phyloP scores from a whole-genome alignment of 2,888 invertebrate species.

The Macrophya alboannulata region DNA sequence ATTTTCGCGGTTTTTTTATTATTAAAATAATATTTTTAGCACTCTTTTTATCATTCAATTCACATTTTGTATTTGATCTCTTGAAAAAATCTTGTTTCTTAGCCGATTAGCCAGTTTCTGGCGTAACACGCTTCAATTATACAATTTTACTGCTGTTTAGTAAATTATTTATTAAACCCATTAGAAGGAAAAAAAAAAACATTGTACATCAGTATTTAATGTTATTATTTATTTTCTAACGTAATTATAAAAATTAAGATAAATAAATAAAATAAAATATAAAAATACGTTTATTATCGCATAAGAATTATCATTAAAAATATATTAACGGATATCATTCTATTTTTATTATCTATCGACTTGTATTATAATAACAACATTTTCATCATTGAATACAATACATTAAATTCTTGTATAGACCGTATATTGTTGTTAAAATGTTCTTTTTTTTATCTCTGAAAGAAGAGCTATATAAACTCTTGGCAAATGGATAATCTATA shows the following conservation, averaged over 20 bases:
- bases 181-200: slow-evolving; percentile 56
- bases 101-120: neutral
- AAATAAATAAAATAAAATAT: neutral
- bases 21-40: neutral
- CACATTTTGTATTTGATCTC: too few species aligned
- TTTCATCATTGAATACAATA: too few species aligned
- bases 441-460: too few species aligned
- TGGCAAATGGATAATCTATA: neutral
- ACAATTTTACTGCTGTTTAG: slow-evolving; percentile 15
- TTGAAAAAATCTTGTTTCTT: neutral
- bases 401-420: too few species aligned
- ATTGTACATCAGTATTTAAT: slow-evolving; percentile 80
- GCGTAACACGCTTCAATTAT: slow-evolving; percentile 21
- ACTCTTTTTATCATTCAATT: neutral
- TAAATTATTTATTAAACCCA: slow-evolving; percentile 20
- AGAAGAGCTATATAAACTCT: neutral
- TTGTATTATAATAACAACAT: neutral
- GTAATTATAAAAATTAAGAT: slow-evolving; percentile 4
- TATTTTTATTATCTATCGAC: neutral
- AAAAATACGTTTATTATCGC: neutral
- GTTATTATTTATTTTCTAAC: slow-evolving; percentile 76
- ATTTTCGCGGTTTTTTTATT: neutral
- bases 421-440: too few species aligned
- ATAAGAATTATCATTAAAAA: neutral
- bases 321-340: neutral